These are phyloP conservation scores for Macrophya alboannulata DNA, from an alignment of 2,888 invertebrate species.

Conservation along the genomic window DNA sequence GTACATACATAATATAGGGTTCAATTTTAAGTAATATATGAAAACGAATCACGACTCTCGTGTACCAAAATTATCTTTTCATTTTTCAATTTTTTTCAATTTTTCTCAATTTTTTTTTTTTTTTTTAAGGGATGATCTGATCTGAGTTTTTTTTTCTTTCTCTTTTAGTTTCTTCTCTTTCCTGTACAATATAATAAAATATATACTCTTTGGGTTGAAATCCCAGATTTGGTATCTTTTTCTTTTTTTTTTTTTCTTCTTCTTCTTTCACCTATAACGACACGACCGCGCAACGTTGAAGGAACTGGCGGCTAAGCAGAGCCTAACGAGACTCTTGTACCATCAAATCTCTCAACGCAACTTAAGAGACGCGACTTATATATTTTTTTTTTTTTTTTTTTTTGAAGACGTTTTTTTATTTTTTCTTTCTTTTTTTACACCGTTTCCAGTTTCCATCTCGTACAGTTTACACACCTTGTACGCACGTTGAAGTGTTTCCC, in stretches of 20 bases:
- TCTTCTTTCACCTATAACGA: neutral
- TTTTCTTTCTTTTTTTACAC: neutral
- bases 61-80: neutral
- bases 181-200: neutral
- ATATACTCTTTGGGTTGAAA: neutral
- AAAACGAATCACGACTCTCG: too few species aligned
- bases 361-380: neutral
- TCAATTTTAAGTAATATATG: neutral
- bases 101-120: neutral
- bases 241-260: too few species aligned
- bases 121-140: neutral
- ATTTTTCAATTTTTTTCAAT: neutral
- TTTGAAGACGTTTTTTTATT: neutral
- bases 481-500: neutral
- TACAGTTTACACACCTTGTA: neutral
- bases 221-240: constrained; percentile 16
- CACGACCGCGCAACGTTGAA: neutral
- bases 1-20: neutral
- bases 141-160: neutral
- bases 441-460: neutral
- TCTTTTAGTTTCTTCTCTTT: neutral
- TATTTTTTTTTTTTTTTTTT: neutral
- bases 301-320: neutral
- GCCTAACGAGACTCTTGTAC: constrained; percentile 36
- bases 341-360: constrained; percentile 29